Evolutionary conservation across 2,113 vertebrate genomes (phyloP), one percentile per base, ranked within the genome.

Genomic region (Tachycineta bicolor): DNA sequence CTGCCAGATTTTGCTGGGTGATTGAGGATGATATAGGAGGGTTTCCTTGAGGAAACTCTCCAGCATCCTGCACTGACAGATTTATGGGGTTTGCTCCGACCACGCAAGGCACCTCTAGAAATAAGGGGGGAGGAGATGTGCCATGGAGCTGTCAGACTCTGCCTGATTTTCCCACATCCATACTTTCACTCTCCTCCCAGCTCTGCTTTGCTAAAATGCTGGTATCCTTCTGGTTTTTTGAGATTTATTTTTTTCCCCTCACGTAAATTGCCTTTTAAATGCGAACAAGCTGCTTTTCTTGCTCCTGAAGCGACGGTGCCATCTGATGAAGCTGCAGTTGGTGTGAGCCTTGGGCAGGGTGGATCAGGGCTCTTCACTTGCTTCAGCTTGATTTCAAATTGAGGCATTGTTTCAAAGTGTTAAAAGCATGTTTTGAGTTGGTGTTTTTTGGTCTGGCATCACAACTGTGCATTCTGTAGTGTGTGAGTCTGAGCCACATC

Each of bases 41-140:
- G 20, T 79, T 91, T 95, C 74, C 31, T 39, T 69, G 46, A 84
- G 73, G 77, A 91, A 91, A 65, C 28, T 65, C 70, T 70, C 58
- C 31, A 59, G 74, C 41, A 56, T 84, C 75, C 47, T 77, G 76
- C 26, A 9, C 64, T 49, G 73, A 81, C 83, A 63, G 53, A 39
- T 33, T 76, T 74, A 53, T 19, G 39, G 43, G 34, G 2, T 63
- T 75, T 70, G 31, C 64, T 84, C 34, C 0, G 3, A 46, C 65
- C 26, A 13, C 0, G 6, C 47, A 34, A 82, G 33, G 49, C 31
- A 75, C 53, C 39, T 52, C 83, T 58, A 33, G 67, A 81, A 91
- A 53, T 10, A 6, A 50, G 2, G 29, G 15, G 6, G 37, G 68
- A 77, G 37, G 41, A 41, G 55, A 76, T 5, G 17, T 1, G 1